A percentile compares a stretch with the other conserved stretches of the same genome.
These are phyloP conservation scores for Strigamia transsilvanica DNA, from an alignment of 2,888 invertebrate species.

Conservation along the genomic window DNA sequence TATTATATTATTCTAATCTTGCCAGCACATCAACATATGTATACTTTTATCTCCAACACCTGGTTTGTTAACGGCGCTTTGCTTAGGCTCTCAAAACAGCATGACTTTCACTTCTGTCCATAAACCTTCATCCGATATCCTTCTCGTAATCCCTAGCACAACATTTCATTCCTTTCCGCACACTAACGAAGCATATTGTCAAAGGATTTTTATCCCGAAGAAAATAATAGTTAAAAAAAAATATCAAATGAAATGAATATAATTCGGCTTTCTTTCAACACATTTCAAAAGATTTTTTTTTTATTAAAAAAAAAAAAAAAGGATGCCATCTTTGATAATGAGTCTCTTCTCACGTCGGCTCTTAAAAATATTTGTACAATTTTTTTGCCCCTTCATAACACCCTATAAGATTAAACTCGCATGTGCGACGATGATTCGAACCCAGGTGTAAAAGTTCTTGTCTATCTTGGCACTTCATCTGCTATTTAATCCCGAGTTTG, in stretches of 20 bases:
- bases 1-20: too few relatives aligned
- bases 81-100: neutral
- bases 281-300: neutral
- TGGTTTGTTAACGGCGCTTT: neutral
- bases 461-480: constrained; percentile 44
- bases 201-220: neutral
- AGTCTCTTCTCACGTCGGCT: neutral
- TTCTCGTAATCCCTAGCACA: constrained; percentile 15
- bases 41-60: neutral
- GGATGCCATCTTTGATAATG: neutral
- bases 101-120: constrained; percentile 35
- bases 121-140: neutral
- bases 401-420: constrained; percentile 29
- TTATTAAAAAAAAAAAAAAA: neutral
- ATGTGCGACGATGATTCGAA: neutral
- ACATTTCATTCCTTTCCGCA: constrained; percentile 9
- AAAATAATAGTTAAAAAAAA: too few relatives aligned
- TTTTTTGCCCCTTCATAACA: constrained; percentile 14
- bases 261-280: neutral
- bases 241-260: neutral
- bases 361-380: neutral
- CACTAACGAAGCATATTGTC: neutral
- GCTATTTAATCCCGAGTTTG: constrained; percentile 33
- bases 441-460: constrained; percentile 36
- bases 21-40: neutral